A percentile compares a stretch with the other conserved stretches of the same genome.
phyloP scores from a whole-genome alignment of 2,797 vertebrate genomes.

The Cercopithecus mitis region DNA sequence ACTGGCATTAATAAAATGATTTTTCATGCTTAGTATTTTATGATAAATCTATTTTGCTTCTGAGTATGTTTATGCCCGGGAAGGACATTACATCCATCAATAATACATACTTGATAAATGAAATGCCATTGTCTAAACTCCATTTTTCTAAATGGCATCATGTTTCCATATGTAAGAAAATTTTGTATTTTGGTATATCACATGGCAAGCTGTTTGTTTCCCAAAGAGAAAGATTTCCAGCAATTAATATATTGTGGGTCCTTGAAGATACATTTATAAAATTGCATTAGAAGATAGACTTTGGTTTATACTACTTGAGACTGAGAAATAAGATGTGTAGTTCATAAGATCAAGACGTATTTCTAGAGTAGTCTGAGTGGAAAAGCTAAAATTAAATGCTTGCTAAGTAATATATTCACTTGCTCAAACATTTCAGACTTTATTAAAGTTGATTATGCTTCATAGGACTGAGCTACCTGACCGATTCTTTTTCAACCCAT shows the following conservation, averaged over 20 bases:
- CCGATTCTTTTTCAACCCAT: neutral
- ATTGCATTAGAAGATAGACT: neutral
- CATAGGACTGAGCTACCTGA: neutral
- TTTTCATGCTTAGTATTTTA: neutral
- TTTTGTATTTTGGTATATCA: neutral
- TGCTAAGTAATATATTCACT: neutral
- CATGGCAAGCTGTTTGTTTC: neutral
- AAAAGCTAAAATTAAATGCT: neutral
- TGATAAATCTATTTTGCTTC: slow-evolving; percentile 17
- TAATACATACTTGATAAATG: neutral
- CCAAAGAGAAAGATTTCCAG: neutral
- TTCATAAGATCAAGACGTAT: neutral
- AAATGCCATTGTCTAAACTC: slow-evolving; percentile 12
- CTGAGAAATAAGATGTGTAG: neutral
- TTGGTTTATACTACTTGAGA: neutral
- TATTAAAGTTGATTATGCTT: neutral
- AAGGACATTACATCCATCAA: neutral
- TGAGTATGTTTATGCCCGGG: neutral
- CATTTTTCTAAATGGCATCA: neutral
- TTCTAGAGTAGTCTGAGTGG: neutral
- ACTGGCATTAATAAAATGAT: neutral
- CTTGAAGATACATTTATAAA: neutral
- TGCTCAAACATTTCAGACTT: neutral
- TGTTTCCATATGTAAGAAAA: neutral
- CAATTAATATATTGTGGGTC: neutral